phyloP scores from a whole-genome alignment of 2,888 invertebrate species.

The Sceliomorpha sp. region DNA sequence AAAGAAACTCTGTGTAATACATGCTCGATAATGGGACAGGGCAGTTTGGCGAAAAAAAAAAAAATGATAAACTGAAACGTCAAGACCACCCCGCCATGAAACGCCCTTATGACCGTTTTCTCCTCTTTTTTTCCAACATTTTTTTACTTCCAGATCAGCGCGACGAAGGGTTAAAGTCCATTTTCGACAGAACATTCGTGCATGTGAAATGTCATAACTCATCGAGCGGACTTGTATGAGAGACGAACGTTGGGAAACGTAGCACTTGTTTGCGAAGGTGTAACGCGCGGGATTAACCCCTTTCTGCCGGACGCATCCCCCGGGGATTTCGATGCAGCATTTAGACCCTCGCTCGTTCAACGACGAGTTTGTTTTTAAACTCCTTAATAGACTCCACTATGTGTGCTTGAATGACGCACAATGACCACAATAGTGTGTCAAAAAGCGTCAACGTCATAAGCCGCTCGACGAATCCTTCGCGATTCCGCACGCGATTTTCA shows the following conservation, averaged over 20 bases:
- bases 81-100: slow-evolving; percentile 6
- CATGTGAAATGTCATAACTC: slow-evolving; percentile 56
- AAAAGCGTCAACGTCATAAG: too few species aligned
- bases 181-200: slow-evolving; percentile 13
- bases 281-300: slow-evolving; percentile 41
- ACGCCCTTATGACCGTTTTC: slow-evolving; percentile 20
- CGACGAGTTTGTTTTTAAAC: slow-evolving; percentile 26
- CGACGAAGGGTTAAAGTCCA: slow-evolving; percentile 38
- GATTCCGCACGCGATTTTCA: too few species aligned
- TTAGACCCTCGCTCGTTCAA: slow-evolving; percentile 15
- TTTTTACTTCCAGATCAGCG: slow-evolving; percentile 29
- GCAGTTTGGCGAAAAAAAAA: slow-evolving; percentile 18
- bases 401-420: too few species aligned
- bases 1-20: neutral
- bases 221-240: slow-evolving; percentile 33
- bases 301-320: slow-evolving; percentile 31
- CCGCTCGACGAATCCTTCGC: too few species aligned
- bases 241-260: slow-evolving; percentile 45
- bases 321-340: slow-evolving; percentile 32
- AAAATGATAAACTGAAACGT: slow-evolving; percentile 11
- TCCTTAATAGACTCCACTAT: slow-evolving; percentile 33
- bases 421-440: too few species aligned
- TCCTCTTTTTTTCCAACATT: slow-evolving; percentile 28
- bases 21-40: neutral
- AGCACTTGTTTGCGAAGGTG: slow-evolving; percentile 50